These are phyloP conservation scores for Monodelphis domestica DNA, from an alignment of 2,797 vertebrate genomes.

Conservation along the genomic window DNA sequence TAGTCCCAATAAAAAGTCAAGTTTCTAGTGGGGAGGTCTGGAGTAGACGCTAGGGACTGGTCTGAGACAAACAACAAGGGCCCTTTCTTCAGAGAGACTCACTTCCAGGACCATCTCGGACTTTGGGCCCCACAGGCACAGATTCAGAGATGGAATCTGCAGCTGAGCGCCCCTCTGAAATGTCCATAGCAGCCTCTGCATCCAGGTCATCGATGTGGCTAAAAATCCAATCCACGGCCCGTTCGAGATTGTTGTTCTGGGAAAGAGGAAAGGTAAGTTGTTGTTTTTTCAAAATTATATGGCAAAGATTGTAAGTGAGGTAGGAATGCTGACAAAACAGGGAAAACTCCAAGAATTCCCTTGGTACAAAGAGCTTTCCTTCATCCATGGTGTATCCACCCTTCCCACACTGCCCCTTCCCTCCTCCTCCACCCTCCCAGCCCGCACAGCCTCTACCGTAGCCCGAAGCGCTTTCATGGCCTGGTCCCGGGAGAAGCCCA, in stretches of 20 bases:
- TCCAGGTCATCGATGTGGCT: conserved; percentile 98
- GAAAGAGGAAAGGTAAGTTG: conserved; percentile 40
- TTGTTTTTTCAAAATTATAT: not conserved
- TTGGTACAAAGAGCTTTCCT: not conserved
- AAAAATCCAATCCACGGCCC: conserved; percentile 99
- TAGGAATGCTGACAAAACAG: not conserved
- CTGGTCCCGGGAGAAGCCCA: conserved; percentile 99
- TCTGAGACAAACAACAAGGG: not conserved
- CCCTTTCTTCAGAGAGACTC: conserved; percentile 80
- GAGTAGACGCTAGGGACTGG: not conserved
- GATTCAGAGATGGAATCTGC: conserved; percentile 93
- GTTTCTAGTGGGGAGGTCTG: not conserved
- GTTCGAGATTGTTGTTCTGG: conserved; percentile 95
- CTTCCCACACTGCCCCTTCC: not conserved
- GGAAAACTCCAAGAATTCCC: not conserved
- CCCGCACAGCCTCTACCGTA: conserved; percentile 87
- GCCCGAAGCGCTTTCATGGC: conserved; percentile 96
- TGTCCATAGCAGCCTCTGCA: conserved; percentile 95
- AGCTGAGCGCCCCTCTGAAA: conserved; percentile 96
- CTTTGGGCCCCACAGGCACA: conserved; percentile 93
- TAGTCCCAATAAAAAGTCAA: not conserved
- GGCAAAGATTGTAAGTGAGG: not conserved
- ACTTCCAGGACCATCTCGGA: conserved; percentile 96
- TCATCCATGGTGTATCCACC: not conserved
- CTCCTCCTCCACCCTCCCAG: not conserved